A percentile compares a stretch with the other conserved stretches of the same genome.
Evolutionary conservation across 2,113 vertebrate species (phyloP).

Genomic region (Tupaia chinensis): DNA sequence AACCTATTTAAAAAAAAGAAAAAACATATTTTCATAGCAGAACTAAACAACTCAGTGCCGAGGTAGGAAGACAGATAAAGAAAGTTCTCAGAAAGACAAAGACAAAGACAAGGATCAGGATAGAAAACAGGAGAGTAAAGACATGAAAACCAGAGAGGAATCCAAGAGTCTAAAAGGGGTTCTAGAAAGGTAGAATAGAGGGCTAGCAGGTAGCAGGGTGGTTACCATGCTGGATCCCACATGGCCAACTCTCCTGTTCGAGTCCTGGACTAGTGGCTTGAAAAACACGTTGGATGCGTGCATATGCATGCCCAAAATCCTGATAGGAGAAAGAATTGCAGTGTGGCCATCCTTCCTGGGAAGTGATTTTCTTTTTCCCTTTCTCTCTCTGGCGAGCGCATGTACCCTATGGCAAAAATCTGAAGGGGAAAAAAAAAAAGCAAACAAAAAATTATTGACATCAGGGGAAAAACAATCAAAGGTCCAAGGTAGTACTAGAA

Average conservation of each 20-base stretch:
- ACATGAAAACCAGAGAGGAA: background rate
- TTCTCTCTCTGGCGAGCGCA: no score
- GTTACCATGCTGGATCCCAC: background rate
- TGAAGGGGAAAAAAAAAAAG: background rate
- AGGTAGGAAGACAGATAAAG: background rate
- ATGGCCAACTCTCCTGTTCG: no score
- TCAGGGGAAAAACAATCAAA: background rate
- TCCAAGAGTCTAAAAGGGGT: background rate
- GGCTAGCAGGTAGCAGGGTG: background rate
- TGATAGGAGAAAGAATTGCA: no score
- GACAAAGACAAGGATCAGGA: background rate
- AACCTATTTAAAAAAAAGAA: no score
- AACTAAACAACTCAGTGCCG: background rate
- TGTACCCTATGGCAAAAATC: no score
- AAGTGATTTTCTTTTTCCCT: no score
- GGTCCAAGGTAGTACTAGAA: background rate
- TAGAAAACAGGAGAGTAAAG: background rate
- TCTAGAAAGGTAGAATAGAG: background rate
- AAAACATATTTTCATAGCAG: background rate
- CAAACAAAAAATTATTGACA: background rate
- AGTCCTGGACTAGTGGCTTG: no score
- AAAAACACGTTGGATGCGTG: no score
- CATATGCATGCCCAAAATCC: no score
- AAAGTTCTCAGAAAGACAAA: conserved; percentile 20
- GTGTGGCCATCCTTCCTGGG: no score